These are phyloP conservation scores for Bradypodion ventrale DNA, from an alignment of 2,797 vertebrate species.

Conservation along the genomic window DNA sequence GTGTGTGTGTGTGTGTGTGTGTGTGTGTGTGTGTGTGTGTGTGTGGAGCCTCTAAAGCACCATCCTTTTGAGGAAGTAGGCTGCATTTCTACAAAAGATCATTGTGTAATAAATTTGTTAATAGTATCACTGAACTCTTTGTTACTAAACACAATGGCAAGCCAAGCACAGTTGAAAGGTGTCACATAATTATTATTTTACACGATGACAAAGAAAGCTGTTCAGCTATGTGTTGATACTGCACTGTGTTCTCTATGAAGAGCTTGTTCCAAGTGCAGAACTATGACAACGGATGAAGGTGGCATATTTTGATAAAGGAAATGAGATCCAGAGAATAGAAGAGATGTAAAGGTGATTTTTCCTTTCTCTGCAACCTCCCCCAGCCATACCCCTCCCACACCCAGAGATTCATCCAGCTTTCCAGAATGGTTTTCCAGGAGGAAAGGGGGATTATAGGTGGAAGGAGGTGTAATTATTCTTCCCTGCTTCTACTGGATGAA, in stretches of 20 bases:
- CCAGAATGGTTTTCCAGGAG: not conserved
- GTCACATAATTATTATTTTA: not conserved
- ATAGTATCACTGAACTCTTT: too few relatives aligned
- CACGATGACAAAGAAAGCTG: not conserved
- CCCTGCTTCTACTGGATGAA: not conserved
- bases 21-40: too few relatives aligned
- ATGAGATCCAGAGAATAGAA: not conserved
- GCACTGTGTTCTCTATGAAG: not conserved
- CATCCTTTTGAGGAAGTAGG: too few relatives aligned
- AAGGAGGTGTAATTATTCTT: not conserved
- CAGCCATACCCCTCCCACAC: not conserved
- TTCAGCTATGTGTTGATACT: not conserved
- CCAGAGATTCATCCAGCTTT: not conserved
- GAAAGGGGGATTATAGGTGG: not conserved
- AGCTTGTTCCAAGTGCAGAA: not conserved
- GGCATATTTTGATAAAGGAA: not conserved
- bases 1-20: too few relatives aligned
- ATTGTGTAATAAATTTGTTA: too few relatives aligned
- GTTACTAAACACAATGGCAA: not conserved
- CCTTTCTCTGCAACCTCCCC: not conserved
- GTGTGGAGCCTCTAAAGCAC: too few relatives aligned
- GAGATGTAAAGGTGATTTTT: not conserved
- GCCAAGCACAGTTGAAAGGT: not conserved
- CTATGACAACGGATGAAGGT: too few relatives aligned
- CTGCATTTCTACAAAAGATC: too few relatives aligned